phyloP scores from a whole-genome alignment of 2,113 vertebrate species.

The Halcyon senegalensis region DNA sequence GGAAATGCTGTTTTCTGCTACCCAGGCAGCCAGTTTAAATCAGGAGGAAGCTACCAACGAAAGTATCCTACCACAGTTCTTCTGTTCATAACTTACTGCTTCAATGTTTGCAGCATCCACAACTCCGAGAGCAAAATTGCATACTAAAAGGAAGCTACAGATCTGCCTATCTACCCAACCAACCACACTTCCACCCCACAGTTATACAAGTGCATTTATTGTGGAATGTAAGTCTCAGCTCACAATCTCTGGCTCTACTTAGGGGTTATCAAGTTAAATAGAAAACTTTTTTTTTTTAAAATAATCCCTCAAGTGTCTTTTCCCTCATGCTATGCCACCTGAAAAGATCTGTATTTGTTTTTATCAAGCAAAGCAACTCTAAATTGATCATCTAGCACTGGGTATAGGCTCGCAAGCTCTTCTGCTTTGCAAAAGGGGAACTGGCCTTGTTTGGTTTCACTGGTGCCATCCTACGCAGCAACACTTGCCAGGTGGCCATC shows the following conservation, averaged over 20 bases:
- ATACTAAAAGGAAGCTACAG: not conserved
- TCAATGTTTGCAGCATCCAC: not conserved
- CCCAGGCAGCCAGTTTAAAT: not conserved
- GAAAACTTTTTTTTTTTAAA: not conserved
- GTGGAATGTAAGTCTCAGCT: not conserved
- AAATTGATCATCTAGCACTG: too few species aligned
- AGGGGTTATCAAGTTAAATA: not conserved
- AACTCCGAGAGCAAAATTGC: not conserved
- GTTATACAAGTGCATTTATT: not conserved
- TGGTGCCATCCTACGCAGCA: not conserved
- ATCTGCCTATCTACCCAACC: not conserved
- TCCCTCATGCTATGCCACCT: not conserved
- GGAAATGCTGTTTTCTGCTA: not conserved
- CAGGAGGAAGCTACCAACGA: not conserved
- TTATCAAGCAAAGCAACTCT: not conserved
- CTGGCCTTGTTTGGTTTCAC: not conserved
- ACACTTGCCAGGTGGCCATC: not conserved
- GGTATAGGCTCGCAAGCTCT: not conserved
- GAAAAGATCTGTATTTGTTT: not conserved
- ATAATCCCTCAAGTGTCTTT: not conserved
- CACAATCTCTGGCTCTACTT: not conserved
- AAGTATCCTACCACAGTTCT: accelerated
- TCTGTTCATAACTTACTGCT: not conserved
- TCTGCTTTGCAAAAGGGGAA: not conserved
- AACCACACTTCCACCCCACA: not conserved